These are phyloP conservation scores for Drosophila orosa DNA, from an alignment of 1,140 invertebrate species.

Conservation along the genomic window DNA sequence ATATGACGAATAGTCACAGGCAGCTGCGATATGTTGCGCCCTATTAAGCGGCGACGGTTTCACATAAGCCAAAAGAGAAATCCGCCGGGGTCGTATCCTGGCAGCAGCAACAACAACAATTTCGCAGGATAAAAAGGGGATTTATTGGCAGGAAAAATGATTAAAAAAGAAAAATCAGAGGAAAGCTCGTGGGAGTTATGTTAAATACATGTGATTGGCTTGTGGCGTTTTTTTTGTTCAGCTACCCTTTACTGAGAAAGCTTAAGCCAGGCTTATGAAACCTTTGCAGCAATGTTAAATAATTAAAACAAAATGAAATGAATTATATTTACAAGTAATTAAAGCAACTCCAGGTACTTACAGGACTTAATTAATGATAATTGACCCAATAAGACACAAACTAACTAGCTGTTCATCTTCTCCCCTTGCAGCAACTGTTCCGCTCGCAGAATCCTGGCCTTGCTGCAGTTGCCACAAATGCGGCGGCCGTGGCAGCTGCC, in stretches of 20 bases:
- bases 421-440: conserved; percentile 90
- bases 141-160: conserved; percentile 15
- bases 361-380: not conserved
- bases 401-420: not conserved
- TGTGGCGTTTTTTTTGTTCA: not conserved
- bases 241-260: not conserved
- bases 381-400: conserved; percentile 8
- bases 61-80: conserved; percentile 12
- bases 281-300: not conserved
- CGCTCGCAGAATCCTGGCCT: conserved; percentile 90
- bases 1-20: conserved; percentile 42
- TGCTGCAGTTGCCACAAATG: conserved; percentile 87
- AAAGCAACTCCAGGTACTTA: conserved; percentile 23
- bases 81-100: not conserved
- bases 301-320: not conserved
- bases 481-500: conserved; percentile 88
- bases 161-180: not conserved
- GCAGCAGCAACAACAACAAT: conserved; percentile 16
- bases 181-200: not conserved
- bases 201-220: conserved; percentile 10
- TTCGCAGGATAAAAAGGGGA: conserved; percentile 4
- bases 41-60: conserved; percentile 46
- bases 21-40: conserved; percentile 35
- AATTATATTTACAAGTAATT: not conserved
- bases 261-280: not conserved